Conservation (phyloP, 2,888 invertebrate species). For the Polietes domitor region DNA sequence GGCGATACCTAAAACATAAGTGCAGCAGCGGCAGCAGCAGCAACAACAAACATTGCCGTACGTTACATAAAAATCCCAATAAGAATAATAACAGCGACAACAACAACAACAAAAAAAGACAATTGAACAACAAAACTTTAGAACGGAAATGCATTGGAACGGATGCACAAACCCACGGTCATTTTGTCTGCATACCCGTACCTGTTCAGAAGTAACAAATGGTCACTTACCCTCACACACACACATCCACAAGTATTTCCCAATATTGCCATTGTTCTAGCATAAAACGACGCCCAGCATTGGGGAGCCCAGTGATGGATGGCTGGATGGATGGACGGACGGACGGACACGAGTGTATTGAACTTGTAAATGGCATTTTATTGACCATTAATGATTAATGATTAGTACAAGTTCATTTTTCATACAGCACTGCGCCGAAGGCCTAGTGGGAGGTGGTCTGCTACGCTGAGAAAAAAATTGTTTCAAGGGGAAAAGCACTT, state of each 20-base stretch:
- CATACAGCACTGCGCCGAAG: background rate
- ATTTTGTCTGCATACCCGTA: slow-evolving; percentile 59
- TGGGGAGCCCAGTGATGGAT: slow-evolving; percentile 9
- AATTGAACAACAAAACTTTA: slow-evolving; percentile 46
- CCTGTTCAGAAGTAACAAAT: slow-evolving; percentile 40
- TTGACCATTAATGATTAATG: slow-evolving; percentile 42
- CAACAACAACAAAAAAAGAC: slow-evolving; percentile 18
- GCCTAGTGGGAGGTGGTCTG: slow-evolving; percentile 1
- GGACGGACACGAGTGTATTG: slow-evolving; percentile 64
- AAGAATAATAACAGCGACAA: slow-evolving; percentile 34
- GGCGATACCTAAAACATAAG: background rate
- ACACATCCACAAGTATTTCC: slow-evolving; percentile 3
- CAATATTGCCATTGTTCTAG: background rate
- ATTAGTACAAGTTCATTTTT: slow-evolving; percentile 36
- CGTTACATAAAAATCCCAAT: slow-evolving; percentile 30
- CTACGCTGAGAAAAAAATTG: slow-evolving; percentile 1
- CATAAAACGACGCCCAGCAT: background rate
- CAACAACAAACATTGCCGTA: slow-evolving; percentile 28
- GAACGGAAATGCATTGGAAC: slow-evolving; percentile 73
- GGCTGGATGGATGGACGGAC: slow-evolving; percentile 33
- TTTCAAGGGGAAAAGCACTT: background rate
- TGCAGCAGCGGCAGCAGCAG: slow-evolving; percentile 16
- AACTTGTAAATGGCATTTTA: slow-evolving; percentile 57
- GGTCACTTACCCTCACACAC: background rate
- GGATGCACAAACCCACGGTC: slow-evolving; percentile 74